Base-by-base conservation (phyloP, 2,888 invertebrate genomes). In the Catonia carolina region DNA sequence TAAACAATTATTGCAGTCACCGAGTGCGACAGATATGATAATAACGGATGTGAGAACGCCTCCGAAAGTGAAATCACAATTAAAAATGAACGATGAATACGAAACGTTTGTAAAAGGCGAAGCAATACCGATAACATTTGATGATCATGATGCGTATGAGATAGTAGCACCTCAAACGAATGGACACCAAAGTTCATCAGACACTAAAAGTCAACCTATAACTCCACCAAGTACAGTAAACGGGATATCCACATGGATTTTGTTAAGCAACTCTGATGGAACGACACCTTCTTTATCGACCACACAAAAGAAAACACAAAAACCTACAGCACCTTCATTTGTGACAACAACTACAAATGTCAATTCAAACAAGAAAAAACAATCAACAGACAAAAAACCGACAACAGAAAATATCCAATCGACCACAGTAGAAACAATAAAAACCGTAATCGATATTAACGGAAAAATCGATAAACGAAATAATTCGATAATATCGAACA, bases 161-260 rank as follows among this genome's bases (percentile, higher is more conserved):
- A 71, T 71, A 61, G 71, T 72, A 53, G 74, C 20, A 42, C 57
- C 56, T 39, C 50, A 55, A 8, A 56, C 58, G 20, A 22, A 27
- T 41, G 48, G 48, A 18, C 50, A 37, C 37, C 18, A 39, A 8
- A 23, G 53, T 1, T 48, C 53, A 8, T 49, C 53, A 1, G 48
- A 48, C 15, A 47, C 58, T 7, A 45, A 45, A 45, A 45, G 14
- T 20, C 48, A 35, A 18, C 54, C 53, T 69, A 65, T 67, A 15
- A 58, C 41, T 18, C 73, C 75, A 55, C 81, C 76, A 56, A 86
- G 77, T 48, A 78, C 78, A 20, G 60, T 64, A 0, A 81, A 81
- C 67, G 85, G 85, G 1, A 76, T 87, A 60, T 87, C 86, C 0
- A 87, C 88, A 0, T 88, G 87, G 88, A 82, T 87, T 59, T 74